Evolutionary conservation across 2,113 vertebrate species (phyloP).

Genomic region (Enhydra lutris): DNA sequence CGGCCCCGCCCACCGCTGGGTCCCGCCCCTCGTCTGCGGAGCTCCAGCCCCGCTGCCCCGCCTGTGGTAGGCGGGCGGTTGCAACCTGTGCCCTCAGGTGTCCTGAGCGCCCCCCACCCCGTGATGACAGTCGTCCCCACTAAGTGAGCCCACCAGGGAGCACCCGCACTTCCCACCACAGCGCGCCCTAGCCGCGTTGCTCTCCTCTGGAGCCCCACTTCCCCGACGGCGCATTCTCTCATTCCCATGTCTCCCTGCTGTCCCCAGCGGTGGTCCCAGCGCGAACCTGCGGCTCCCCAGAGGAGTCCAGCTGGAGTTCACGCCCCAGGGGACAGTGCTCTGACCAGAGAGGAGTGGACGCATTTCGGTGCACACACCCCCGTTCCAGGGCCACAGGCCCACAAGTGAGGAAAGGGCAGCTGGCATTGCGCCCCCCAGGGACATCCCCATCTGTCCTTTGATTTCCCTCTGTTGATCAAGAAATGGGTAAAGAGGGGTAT

Average conservation of each 20-base stretch:
- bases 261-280: not conserved
- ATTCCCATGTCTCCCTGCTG: too few species aligned
- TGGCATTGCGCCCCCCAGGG: not conserved
- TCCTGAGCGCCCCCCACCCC: not conserved
- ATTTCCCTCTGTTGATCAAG: not conserved
- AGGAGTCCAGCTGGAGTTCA: not conserved
- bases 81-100: not conserved
- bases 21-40: not conserved
- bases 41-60: too few species aligned
- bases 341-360: not conserved
- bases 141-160: not conserved
- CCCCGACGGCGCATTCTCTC: not conserved
- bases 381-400: not conserved
- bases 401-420: not conserved
- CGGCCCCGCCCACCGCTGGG: not conserved
- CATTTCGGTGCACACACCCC: not conserved
- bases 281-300: not conserved
- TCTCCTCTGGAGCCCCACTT: not conserved
- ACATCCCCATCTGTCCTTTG: not conserved
- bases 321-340: not conserved
- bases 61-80: fast-evolving
- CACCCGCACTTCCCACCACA: not conserved
- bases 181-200: not conserved
- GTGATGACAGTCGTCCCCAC: not conserved
- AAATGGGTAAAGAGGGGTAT: not conserved